Base-by-base conservation (phyloP, 2,797 vertebrate genomes). In the Arnoldichthys spilopterus region DNA sequence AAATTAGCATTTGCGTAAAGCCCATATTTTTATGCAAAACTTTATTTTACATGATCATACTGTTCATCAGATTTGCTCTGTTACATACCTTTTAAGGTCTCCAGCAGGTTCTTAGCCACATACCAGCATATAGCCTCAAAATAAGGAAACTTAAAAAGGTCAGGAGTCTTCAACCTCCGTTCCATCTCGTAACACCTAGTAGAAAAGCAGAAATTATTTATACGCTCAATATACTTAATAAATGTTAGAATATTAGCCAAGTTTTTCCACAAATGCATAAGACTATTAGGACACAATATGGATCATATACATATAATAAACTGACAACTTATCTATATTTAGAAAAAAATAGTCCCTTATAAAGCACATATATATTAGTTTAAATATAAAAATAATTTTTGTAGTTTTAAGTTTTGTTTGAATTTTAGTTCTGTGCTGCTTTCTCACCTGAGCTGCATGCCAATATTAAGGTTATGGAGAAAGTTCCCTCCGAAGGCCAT, bases 41-140 rank as follows among this genome's bases (percentile, higher is more conserved):
- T n/a, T n/a, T n/a, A n/a, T n/a, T n/a, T n/a, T n/a, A 2, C 11
- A 40, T 20, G 12, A 28, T 45, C 2, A 45, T 30, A 6, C 40
- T 32, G 20, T n/a, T 34, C 7, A 53, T 53, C 47, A 51, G 1
- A 3, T 63, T n/a, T 11, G 6, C 2, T 62, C 34, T 32, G 28
- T 45, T 37, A 67, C 87, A 90, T 92, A 99, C 98, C 98, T 97
- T 97, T 98, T 47, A 99, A 90, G 30, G 93, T 98, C 92, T 99
- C 98, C 94, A 98, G 92, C 80, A 98, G 94, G 86, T 96, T 99
- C 93, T 97, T 98, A 90, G 96, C 98, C 93, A 99, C 97, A 89
- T 99, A 99, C 98, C 98, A 99, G 93, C 96, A 98, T 90, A 99
- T 99, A 88, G 98, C 97, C 95, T 99, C 98, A 82, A 99, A 99